Evolutionary conservation across 2,888 invertebrate genomes (phyloP).

Genomic region (Heliconius ismenius): DNA sequence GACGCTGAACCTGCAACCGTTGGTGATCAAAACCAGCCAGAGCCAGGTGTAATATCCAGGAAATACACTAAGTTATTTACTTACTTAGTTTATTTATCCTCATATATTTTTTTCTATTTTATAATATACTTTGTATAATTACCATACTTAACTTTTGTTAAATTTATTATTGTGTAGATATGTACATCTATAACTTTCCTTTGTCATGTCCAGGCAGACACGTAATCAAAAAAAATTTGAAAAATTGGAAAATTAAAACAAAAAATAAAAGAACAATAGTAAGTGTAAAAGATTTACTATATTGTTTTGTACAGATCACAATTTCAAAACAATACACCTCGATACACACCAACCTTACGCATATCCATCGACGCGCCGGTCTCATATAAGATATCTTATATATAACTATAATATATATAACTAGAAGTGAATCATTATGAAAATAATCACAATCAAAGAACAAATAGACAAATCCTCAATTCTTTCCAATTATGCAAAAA

Average conservation of each 20-base stretch:
- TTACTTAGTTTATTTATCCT: no score
- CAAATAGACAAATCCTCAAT: not conserved
- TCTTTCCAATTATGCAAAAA: not conserved
- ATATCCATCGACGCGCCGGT: constrained; percentile 51
- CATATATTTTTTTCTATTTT: no score
- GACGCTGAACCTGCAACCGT: no score
- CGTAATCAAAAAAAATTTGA: not conserved
- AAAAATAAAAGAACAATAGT: constrained; percentile 58
- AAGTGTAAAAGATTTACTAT: constrained; percentile 76
- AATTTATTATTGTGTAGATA: no score
- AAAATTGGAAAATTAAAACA: not conserved
- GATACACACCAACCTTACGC: constrained; percentile 61
- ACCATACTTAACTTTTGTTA: no score
- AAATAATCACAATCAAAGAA: not conserved
- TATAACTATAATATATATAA: constrained; percentile 18
- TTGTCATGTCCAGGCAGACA: not conserved
- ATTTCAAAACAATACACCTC: constrained; percentile 76
- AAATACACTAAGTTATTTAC: no score
- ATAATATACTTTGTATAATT: no score
- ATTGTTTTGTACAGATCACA: constrained; percentile 73
- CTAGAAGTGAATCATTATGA: constrained; percentile 10
- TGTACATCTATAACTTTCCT: not conserved
- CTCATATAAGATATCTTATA: constrained; percentile 32
- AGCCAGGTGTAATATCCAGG: no score
- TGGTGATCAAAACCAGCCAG: no score